Evolutionary conservation across 2,888 invertebrate genomes (phyloP), one percentile per base, ranked within the genome.

Genomic region (Tenthredo mesomela): DNA sequence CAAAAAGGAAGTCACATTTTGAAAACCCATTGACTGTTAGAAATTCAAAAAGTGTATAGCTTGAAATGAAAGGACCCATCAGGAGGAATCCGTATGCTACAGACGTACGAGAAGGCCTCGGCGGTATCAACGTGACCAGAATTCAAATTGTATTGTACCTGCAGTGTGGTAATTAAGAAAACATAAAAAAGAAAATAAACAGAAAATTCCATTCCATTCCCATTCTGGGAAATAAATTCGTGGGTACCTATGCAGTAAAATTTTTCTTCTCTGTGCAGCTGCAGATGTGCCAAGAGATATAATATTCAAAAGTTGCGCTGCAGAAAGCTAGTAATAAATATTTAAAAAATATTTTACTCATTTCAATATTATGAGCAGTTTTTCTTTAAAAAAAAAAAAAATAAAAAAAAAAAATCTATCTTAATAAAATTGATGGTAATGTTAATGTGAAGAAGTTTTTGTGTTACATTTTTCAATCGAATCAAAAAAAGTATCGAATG

Each of bases 61-160:
- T 37, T 37, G 9, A 15, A 50, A 77, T n/a, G 58, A 78, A 78
- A 78, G 37, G 15, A 12, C 50, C 54, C 50, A 29, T 29, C 29
- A 18, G 15, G 18, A 37, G 15, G 0, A 61, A 15, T 40, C 1
- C 61, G 61, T 58, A 77, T 77, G 15, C 77, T 25, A 29, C 15
- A 54, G 1, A 29, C 77, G 80, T 80, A 1, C 61, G 58, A 61
- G 58, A 80, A 80, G 80, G 80, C 58, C 80, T 80, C 40, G 37
- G 21, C 25, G 40, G 33, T n/a, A 18, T 21, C 33, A 25, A 80
- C 80, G 80, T 80, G 80, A 77, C 54, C 50, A 33, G 58, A 80
- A 80, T 80, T 40, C n/a, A 37, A 80, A 61, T 3, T 18, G 21
- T 21, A 21, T 3, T 70, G n/a, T 33, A 50, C 21, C 47, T 15